These are phyloP conservation scores for Drosophila leonis DNA, from an alignment of 2,888 invertebrate genomes.

Conservation along the genomic window DNA sequence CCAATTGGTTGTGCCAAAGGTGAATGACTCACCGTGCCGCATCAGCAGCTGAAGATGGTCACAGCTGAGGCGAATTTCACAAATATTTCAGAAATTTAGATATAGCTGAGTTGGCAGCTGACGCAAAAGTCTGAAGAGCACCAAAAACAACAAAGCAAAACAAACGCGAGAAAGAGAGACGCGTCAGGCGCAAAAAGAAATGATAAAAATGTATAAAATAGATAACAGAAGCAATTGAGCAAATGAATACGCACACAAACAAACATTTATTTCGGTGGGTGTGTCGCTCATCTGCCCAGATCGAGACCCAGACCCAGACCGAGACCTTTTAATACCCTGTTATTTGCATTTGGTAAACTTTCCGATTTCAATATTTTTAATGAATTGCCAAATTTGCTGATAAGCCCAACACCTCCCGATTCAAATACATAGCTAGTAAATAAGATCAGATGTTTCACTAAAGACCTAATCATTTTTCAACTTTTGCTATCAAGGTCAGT, in stretches of 20 bases:
- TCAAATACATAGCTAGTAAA: neutral
- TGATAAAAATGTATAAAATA: neutral
- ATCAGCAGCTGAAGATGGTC: neutral
- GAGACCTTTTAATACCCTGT: neutral
- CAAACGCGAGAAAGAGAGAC: constrained; percentile 23
- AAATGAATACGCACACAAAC: constrained; percentile 6
- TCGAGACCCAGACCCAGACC: neutral
- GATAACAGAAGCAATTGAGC: constrained; percentile 26
- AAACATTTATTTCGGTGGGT: constrained; percentile 20
- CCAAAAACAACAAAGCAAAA: constrained; percentile 42
- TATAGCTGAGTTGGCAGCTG: constrained; percentile 54
- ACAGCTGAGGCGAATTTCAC: constrained; percentile 15
- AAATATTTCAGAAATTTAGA: neutral
- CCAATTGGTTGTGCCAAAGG: neutral
- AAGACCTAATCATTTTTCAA: constrained; percentile 57
- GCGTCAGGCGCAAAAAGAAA: constrained; percentile 6
- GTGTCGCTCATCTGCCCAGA: constrained; percentile 18
- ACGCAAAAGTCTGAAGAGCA: constrained; percentile 25
- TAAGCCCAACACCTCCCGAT: constrained; percentile 28
- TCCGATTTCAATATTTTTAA: constrained; percentile 16
- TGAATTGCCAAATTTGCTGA: constrained; percentile 20
- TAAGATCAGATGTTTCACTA: constrained; percentile 19
- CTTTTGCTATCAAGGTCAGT: constrained; percentile 57
- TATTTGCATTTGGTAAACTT: neutral
- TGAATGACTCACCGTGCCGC: constrained; percentile 12